Evolutionary conservation across 2,888 invertebrate species (phyloP).

Genomic region (Drosophila monieri): DNA sequence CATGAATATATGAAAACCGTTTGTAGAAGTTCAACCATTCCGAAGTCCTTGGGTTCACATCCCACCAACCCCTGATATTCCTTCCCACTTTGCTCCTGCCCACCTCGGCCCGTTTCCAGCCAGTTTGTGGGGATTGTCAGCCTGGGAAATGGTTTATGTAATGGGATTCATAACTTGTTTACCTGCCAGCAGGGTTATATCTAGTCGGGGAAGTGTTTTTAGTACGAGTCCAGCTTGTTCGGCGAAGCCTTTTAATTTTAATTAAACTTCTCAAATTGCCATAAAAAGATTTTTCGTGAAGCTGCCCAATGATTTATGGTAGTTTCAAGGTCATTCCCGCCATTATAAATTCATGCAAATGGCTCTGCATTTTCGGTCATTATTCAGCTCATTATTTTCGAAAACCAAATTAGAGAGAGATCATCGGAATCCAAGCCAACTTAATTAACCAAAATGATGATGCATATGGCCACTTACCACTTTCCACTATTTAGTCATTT

Average conservation of each 20-base stretch:
- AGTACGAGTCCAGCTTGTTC: conserved; percentile 16
- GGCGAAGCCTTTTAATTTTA: conserved; percentile 42
- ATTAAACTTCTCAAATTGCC: conserved; percentile 44
- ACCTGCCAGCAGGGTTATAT: conserved; percentile 44
- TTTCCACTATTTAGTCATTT: conserved; percentile 1
- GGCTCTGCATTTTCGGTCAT: conserved; percentile 33
- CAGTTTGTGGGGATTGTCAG: conserved; percentile 38
- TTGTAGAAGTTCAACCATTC: conserved; percentile 57
- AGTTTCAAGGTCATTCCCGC: conserved; percentile 36
- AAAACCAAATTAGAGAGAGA: conserved; percentile 29
- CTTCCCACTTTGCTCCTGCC: not conserved
- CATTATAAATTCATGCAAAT: conserved; percentile 36
- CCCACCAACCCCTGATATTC: not conserved
- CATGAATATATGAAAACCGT: conserved; percentile 74
- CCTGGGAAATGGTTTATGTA: conserved; percentile 46
- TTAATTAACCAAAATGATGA: conserved; percentile 39
- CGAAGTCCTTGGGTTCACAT: conserved; percentile 19
- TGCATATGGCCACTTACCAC: conserved; percentile 19
- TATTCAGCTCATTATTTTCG: conserved; percentile 32
- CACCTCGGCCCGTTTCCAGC: conserved; percentile 1
- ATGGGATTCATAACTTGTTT: conserved; percentile 48
- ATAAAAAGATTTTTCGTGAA: conserved; percentile 27
- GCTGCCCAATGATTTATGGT: conserved; percentile 38
- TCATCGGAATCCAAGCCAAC: conserved; percentile 28
- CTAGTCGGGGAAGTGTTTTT: conserved; percentile 18